Evolutionary conservation across 2,113 vertebrate genomes (phyloP).

Genomic region (Oncorhynchus masou): DNA sequence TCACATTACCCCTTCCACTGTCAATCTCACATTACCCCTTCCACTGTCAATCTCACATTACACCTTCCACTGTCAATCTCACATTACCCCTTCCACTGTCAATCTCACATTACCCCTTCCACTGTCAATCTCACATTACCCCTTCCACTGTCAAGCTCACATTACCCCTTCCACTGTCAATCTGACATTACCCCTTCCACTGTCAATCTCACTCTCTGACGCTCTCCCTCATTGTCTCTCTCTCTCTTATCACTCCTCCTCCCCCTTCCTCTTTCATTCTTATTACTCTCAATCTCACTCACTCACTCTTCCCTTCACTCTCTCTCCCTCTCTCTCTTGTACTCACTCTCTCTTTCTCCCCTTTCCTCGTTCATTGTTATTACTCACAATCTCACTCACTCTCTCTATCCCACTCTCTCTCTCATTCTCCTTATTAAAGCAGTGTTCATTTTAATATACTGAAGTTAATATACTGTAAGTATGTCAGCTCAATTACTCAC

Average conservation of each 20-base stretch:
- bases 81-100: conserved; percentile 31
- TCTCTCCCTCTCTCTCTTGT: too few species aligned
- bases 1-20: too few species aligned
- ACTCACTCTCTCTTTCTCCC: too few species aligned
- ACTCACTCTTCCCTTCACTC: too few species aligned
- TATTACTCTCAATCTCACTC: too few species aligned
- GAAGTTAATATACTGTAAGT: conserved; percentile 55
- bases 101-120: too few species aligned
- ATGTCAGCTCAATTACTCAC: conserved; percentile 49
- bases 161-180: too few species aligned
- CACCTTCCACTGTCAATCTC: conserved; percentile 2
- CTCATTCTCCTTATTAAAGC: conserved; percentile 28
- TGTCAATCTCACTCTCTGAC: background rate
- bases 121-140: conserved; percentile 31
- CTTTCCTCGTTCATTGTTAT: too few species aligned
- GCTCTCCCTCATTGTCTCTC: conserved; percentile 9
- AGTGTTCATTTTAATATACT: conserved; percentile 44
- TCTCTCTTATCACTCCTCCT: conserved; percentile 10
- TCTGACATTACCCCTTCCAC: too few species aligned
- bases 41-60: background rate
- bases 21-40: conserved; percentile 36
- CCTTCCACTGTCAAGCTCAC: conserved; percentile 3
- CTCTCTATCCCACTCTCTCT: too few species aligned
- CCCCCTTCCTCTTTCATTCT: background rate
- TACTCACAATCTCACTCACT: too few species aligned